A percentile compares a stretch with the other conserved stretches of the same genome.
phyloP scores from a whole-genome alignment of 2,888 invertebrate genomes.

The Phytoseiulus persimilis region DNA sequence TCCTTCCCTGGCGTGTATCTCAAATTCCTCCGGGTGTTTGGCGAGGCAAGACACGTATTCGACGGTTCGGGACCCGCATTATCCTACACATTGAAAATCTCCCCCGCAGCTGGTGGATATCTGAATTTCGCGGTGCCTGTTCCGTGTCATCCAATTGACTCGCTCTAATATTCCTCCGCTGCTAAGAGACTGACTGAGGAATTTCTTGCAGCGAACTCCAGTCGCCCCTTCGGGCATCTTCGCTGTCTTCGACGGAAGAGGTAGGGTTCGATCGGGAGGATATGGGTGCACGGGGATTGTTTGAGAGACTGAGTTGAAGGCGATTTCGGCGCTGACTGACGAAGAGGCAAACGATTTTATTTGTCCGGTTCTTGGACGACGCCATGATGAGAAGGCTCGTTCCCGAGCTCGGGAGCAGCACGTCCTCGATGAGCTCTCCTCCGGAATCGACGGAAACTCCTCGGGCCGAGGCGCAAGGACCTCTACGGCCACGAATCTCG shows the following conservation, averaged over 20 bases:
- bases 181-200: neutral
- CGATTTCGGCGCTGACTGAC: neutral
- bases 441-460: too few relatives aligned
- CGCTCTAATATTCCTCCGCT: neutral
- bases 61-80: neutral
- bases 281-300: neutral
- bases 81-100: constrained; percentile 5
- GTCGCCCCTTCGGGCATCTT: neutral
- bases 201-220: neutral
- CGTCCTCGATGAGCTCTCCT: too few relatives aligned
- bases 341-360: neutral
- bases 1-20: neutral
- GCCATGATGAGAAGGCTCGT: too few relatives aligned
- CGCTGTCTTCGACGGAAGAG: neutral
- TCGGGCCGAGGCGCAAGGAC: too few relatives aligned
- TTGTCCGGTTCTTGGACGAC: neutral
- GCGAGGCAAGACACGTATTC: neutral
- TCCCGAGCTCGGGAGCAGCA: too few relatives aligned
- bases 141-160: neutral
- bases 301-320: neutral
- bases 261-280: neutral
- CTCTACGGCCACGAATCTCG: neutral
- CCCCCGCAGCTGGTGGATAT: neutral
- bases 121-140: neutral
- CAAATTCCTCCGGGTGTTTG: neutral